Base-by-base conservation (phyloP, 2,797 vertebrate species). In the Microtus californicus region DNA sequence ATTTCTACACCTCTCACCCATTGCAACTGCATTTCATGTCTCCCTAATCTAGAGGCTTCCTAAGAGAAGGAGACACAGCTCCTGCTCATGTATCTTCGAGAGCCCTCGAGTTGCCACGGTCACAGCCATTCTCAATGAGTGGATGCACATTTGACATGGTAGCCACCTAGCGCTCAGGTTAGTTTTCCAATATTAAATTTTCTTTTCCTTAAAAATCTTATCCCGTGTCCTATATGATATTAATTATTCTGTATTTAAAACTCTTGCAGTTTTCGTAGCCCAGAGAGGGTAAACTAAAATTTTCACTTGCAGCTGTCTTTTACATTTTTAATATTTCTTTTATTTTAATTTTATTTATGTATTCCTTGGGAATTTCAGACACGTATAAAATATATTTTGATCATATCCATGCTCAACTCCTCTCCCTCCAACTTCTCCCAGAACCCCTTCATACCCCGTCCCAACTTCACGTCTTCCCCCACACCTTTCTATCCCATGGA, bases 191-290 rank as follows among this genome's bases (percentile, higher is more conserved):
- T 82, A 89, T 34, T 61, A 91, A 56, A 48, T 93, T 43, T 73
- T 87, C 14, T 15, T 65, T 83, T 74, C 80, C 73, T 95, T 93
- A 78, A 94, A 94, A 94, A n/a, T 13, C 11, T 63, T 56, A 89
- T 80, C 27, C 45, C 6, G 43, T 6, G 25, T 94, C 37, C 23
- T 93, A 73, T 90, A 48, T 3, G 48, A 29, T 29, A 91, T 71
- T 63, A 87, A 10, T 89, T 89, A n/a, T 93, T 59, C n/a, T 93
- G 43, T 73, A 63, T 67, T 94, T 95, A 90, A 89, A 25, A 78
- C 23, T 89, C 86, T 82, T 92, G 45, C n/a, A 78, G 51, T 90
- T 91, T 90, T 74, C 6, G 40, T 86, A 74, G 95, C 37, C 92
- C 85, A 76, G 37, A 76, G n/a, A 88, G 10, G 29, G 13, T 48